Percentiles rank a stretch among this genome's conserved stretches.
Conservation (phyloP, 2,888 invertebrate genomes). For the Cryptops parisi region DNA sequence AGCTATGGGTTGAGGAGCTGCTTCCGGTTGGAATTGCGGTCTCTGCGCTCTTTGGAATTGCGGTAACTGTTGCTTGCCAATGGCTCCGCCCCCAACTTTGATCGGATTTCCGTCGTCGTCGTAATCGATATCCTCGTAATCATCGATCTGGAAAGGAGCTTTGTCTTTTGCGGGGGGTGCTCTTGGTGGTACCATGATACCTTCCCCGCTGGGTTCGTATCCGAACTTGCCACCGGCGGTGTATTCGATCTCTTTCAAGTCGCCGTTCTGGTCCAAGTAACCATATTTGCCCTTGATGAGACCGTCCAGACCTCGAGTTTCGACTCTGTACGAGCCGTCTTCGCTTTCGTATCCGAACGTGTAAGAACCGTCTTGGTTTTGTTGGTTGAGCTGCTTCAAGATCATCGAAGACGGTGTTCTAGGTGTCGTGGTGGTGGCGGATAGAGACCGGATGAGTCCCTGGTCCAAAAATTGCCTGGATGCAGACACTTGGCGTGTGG, state of each 20-base stretch:
- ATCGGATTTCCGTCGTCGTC: slow-evolving; percentile 17
- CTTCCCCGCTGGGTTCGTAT: slow-evolving; percentile 23
- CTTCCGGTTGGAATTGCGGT: slow-evolving; percentile 7
- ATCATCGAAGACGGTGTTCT: slow-evolving; percentile 27
- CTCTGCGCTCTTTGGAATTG: background rate
- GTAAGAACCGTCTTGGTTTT: slow-evolving; percentile 70
- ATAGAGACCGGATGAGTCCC: no score
- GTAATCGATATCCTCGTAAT: slow-evolving; percentile 15
- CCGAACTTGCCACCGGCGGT: slow-evolving; percentile 38
- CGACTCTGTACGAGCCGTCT: slow-evolving; percentile 73
- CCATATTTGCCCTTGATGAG: slow-evolving; percentile 73
- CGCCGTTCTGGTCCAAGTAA: slow-evolving; percentile 59
- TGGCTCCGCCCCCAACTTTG: background rate
- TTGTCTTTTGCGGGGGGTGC: slow-evolving; percentile 14
- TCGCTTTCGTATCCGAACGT: slow-evolving; percentile 73
- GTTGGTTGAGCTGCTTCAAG: slow-evolving; percentile 61
- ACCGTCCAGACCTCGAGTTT: slow-evolving; percentile 68
- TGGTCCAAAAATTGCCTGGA: no score
- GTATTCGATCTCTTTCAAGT: slow-evolving; percentile 64
- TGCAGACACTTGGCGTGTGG: no score
- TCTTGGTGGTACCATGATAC: slow-evolving; percentile 18
- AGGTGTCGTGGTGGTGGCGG: slow-evolving; percentile 9
- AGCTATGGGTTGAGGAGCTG: slow-evolving; percentile 3
- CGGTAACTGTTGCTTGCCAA: background rate
- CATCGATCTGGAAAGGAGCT: slow-evolving; percentile 13